Percentiles rank a stretch among this genome's conserved stretches.
phyloP scores from a whole-genome alignment of 1,140 invertebrate genomes.

The Oreohelix idahoensis region DNA sequence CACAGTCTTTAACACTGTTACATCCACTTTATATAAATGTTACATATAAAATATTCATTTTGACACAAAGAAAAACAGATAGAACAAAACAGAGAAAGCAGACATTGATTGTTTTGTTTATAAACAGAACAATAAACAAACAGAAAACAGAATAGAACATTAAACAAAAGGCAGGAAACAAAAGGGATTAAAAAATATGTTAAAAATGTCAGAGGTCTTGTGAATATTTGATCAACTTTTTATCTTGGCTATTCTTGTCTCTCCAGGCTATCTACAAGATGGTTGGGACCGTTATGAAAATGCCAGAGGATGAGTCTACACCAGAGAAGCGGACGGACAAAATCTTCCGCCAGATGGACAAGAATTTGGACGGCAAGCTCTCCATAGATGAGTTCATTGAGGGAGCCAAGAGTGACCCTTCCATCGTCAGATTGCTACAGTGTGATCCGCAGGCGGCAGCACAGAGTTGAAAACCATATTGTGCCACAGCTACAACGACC shows the following conservation, averaged over 20 bases:
- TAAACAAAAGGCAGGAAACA: too few species aligned
- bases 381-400: constrained; percentile 97
- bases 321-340: constrained; percentile 98
- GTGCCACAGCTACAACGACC: not conserved
- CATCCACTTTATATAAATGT: too few species aligned
- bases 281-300: constrained; percentile 99
- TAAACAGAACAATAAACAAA: too few species aligned
- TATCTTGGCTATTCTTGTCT: constrained; percentile 44
- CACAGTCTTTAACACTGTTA: too few species aligned
- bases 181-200: too few species aligned
- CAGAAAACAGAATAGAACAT: too few species aligned
- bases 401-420: constrained; percentile 97
- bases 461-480: constrained; percentile 50
- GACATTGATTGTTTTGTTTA: too few species aligned
- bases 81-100: too few species aligned
- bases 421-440: constrained; percentile 92
- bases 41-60: too few species aligned
- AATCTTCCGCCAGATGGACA: constrained; percentile 99
- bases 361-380: constrained; percentile 92
- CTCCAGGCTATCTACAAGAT: constrained; percentile 97
- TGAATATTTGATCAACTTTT: too few species aligned
- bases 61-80: too few species aligned
- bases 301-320: constrained; percentile 98
- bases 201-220: too few species aligned
- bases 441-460: constrained; percentile 66